These are phyloP conservation scores for Mallateleia sp. DNA, from an alignment of 2,888 invertebrate species.

Conservation along the genomic window DNA sequence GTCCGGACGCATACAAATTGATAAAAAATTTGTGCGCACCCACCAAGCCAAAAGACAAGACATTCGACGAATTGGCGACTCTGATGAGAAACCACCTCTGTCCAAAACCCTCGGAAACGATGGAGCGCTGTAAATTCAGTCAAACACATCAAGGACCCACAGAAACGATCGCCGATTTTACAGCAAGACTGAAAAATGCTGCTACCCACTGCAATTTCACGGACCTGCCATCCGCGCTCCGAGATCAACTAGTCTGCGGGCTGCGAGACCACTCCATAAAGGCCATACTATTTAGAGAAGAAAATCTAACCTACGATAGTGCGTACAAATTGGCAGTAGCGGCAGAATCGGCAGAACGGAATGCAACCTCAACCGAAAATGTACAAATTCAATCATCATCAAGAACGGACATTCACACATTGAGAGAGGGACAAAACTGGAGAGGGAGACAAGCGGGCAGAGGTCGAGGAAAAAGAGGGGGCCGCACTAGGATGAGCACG, in stretches of 20 bases:
- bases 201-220: not conserved
- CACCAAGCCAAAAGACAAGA: slow-evolving; percentile 43
- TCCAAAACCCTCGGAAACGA: slow-evolving; percentile 64
- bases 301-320: too few relatives aligned
- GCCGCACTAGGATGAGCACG: too few relatives aligned
- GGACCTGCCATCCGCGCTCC: not conserved
- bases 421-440: too few relatives aligned
- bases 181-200: slow-evolving; percentile 85
- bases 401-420: too few relatives aligned
- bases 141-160: slow-evolving; percentile 6
- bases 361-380: too few relatives aligned
- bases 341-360: too few relatives aligned
- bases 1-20: slow-evolving; percentile 49
- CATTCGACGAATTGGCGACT: slow-evolving; percentile 62
- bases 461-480: too few relatives aligned
- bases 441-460: too few relatives aligned
- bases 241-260: not conserved
- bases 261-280: not conserved
- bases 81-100: slow-evolving; percentile 60
- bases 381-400: too few relatives aligned
- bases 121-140: slow-evolving; percentile 56
- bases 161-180: slow-evolving; percentile 30
- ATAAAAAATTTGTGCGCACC: slow-evolving; percentile 66
- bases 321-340: too few relatives aligned
- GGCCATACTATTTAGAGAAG: not conserved